These are phyloP conservation scores for Proterorhinus semilunaris DNA, from an alignment of 2,113 vertebrate genomes.

Conservation along the genomic window DNA sequence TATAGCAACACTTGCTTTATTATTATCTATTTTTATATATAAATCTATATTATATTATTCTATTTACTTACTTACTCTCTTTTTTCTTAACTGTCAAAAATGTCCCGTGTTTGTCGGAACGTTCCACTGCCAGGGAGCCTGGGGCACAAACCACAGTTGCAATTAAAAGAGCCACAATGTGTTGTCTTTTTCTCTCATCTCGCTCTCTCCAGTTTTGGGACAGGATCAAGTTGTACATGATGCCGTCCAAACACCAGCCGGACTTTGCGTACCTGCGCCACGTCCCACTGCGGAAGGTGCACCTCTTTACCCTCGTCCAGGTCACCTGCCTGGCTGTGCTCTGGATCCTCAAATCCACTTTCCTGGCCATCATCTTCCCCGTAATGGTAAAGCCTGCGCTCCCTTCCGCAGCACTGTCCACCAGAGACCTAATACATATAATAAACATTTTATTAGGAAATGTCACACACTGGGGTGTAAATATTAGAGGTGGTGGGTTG, in stretches of 20 bases:
- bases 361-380: conserved; percentile 81
- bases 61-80: no score
- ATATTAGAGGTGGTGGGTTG: not conserved
- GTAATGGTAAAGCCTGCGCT: conserved; percentile 79
- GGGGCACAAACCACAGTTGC: no score
- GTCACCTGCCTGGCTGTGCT: conserved; percentile 87
- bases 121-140: no score
- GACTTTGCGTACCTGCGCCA: conserved; percentile 89
- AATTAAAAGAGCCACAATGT: no score
- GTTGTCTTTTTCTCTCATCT: accelerated
- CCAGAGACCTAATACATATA: not conserved
- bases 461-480: not conserved
- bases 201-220: conserved; percentile 87
- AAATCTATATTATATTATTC: no score
- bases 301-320: conserved; percentile 93
- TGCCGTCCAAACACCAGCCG: conserved; percentile 97
- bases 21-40: no score
- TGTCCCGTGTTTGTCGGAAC: no score
- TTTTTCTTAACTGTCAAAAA: no score
- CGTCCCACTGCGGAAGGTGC: conserved; percentile 89
- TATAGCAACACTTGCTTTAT: no score
- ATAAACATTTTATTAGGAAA: not conserved
- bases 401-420: not conserved
- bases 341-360: conserved; percentile 88
- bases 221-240: conserved; percentile 93